Base-by-base conservation (phyloP, 2,888 invertebrate genomes). In the Rhamphomyia laevipes region DNA sequence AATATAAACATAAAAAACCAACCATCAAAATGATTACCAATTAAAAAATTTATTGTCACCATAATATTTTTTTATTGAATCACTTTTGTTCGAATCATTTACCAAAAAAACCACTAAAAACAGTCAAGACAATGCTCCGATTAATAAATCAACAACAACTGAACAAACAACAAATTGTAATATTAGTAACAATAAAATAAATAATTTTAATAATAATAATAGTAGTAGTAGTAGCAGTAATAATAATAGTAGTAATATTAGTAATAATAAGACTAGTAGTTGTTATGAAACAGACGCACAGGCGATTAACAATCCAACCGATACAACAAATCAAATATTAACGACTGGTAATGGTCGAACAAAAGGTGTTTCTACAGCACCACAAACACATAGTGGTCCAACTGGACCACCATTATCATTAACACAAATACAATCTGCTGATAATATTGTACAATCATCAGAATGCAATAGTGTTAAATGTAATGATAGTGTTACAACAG, bases 371-470 rank as follows among this genome's bases (percentile, higher is more conserved):
- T 67, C 71, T 46, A 62, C 71, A 52, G 64, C 71, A 53, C 71
- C 73, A 10, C 68, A 65, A 56, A 70, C 72, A 41, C 67, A 69
- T 59, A 70, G 72, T 59, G 69, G 73, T 54, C 72, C 73, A 58
- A 73, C 71, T 50, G 72, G 71, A 52, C 68, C 72, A 60, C 70
- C 68, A 64, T 27, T 15, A 42, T 15, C 5, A 18, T 18, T 18
- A 40, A 6, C 18, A 40, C 7, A 17, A 38, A 38, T 16, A 40
- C n/a, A 11, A 40, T 3, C n/a, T 15, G 7, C 17, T 18, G 2
- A 3, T 18, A 17, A 17, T 12, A 37, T 2, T 6, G 16, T 16
- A 37, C 17, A 4, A 40, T 10, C 11, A 6, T 16, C 6, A 35
- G n/a, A 44, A 41, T 47, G 37, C 43, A 44, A 10, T 40, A 35